These are phyloP conservation scores for Diarsia brunnea DNA, from an alignment of 2,888 invertebrate species.

Conservation along the genomic window DNA sequence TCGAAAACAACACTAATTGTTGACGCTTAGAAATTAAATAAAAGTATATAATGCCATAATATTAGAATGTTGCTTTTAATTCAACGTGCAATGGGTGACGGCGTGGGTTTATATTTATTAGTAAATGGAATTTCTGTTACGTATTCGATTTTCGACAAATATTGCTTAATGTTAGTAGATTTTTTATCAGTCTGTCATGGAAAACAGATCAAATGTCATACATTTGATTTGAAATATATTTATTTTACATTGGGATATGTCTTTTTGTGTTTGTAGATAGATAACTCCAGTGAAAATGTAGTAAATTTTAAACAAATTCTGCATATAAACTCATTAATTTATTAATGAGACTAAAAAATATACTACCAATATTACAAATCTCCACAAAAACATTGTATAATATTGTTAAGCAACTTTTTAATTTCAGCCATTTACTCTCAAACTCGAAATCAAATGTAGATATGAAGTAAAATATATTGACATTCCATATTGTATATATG, in stretches of 20 bases:
- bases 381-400: constrained; percentile 84
- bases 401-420: constrained; percentile 86
- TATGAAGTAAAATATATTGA: constrained; percentile 90
- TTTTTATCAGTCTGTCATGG: constrained; percentile 89
- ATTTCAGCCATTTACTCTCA: constrained; percentile 86
- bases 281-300: constrained; percentile 85
- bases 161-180: constrained; percentile 90
- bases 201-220: constrained; percentile 90
- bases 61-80: constrained; percentile 67
- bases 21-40: constrained; percentile 51
- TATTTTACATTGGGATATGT: constrained; percentile 90
- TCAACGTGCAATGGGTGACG: constrained; percentile 79
- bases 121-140: constrained; percentile 87
- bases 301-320: constrained; percentile 78
- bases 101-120: constrained; percentile 82
- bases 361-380: constrained; percentile 75
- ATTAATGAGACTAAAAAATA: constrained; percentile 73
- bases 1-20: constrained; percentile 53
- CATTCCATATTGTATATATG: constrained; percentile 89
- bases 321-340: constrained; percentile 76
- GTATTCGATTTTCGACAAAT: constrained; percentile 89
- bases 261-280: constrained; percentile 91
- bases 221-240: constrained; percentile 91
- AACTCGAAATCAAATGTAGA: constrained; percentile 88
- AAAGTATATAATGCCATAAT: constrained; percentile 64